Evolutionary conservation across 2,888 invertebrate genomes (phyloP).

Genomic region (Cantharis flavilabris): DNA sequence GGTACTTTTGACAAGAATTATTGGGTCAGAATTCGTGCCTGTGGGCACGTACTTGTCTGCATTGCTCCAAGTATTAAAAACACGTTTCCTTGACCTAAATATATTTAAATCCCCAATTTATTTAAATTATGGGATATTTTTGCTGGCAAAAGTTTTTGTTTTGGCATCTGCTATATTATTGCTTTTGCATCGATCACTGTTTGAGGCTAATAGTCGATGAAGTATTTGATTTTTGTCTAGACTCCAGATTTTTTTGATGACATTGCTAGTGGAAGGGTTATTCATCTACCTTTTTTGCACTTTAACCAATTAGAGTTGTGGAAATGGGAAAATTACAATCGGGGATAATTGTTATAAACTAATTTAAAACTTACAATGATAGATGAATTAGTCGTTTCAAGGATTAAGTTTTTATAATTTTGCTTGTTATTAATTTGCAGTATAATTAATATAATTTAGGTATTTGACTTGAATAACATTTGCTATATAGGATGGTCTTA

Average conservation of each 20-base stretch:
- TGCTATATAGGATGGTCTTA: background rate
- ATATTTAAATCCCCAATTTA: background rate
- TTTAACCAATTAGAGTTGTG: background rate
- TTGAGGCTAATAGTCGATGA: background rate
- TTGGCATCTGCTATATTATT: background rate
- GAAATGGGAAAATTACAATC: background rate
- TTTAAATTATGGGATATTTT: background rate
- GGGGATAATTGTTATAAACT: background rate
- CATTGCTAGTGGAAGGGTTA: too few relatives aligned
- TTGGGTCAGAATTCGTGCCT: background rate
- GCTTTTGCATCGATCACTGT: background rate
- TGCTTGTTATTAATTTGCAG: background rate
- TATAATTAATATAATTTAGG: background rate
- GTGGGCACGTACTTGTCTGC: background rate
- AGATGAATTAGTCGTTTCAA: background rate
- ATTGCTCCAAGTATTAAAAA: background rate
- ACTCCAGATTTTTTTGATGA: too few relatives aligned
- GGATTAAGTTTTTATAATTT: background rate
- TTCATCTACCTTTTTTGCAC: too few relatives aligned
- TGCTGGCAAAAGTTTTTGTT: background rate
- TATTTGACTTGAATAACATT: background rate
- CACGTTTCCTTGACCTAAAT: background rate
- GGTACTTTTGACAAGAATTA: background rate
- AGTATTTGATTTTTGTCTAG: background rate
- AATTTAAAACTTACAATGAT: background rate